phyloP scores from a whole-genome alignment of 2,797 vertebrate species.

The Chiloscyllium punctatum region DNA sequence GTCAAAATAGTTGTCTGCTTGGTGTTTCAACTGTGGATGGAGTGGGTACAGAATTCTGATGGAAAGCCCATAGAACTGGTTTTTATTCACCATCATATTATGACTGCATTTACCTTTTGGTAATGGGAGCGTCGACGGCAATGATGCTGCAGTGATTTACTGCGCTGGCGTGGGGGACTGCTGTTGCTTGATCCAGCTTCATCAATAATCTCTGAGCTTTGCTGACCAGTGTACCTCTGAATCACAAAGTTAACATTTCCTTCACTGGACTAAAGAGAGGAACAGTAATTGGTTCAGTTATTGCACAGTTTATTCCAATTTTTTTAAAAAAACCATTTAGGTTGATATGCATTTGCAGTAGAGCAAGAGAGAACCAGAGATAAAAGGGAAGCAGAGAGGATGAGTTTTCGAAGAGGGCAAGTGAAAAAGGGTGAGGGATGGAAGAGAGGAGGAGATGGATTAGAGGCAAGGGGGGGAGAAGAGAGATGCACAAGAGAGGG shows the following conservation, averaged over 20 bases:
- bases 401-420: no score
- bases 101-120: conserved; percentile 62
- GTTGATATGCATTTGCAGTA: neutral
- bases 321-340: neutral
- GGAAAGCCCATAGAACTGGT: neutral
- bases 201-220: conserved; percentile 55
- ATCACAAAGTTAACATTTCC: conserved; percentile 84
- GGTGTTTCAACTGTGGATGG: neutral
- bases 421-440: neutral
- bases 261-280: conserved; percentile 68
- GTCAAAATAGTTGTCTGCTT: neutral
- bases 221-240: conserved; percentile 59
- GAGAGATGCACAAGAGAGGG: neutral
- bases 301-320: neutral
- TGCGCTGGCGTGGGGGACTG: conserved; percentile 49
- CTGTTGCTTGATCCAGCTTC: conserved; percentile 63
- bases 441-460: no score
- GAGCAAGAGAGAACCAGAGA: neutral
- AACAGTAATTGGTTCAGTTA: neutral
- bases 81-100: neutral
- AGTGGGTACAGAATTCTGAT: neutral
- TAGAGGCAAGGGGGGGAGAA: rapidly evolving
- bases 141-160: conserved; percentile 64
- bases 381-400: neutral
- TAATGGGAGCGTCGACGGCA: conserved; percentile 68